These are phyloP conservation scores for Microctonus brassicae DNA, from an alignment of 2,888 invertebrate genomes.

Conservation along the genomic window DNA sequence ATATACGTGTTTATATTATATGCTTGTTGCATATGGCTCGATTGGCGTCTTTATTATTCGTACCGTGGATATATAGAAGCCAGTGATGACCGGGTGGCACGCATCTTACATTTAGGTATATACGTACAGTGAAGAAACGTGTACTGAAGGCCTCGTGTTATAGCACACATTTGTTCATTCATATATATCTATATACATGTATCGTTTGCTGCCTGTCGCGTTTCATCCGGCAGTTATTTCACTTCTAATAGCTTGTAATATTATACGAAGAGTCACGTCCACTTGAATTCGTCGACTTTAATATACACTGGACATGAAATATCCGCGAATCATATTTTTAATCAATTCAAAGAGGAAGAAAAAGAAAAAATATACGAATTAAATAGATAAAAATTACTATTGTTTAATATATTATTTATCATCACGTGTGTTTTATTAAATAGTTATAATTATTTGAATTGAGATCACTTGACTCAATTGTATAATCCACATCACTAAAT, in stretches of 20 bases:
- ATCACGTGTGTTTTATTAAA: not conserved
- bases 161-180: slow-evolving; percentile 33
- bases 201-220: slow-evolving; percentile 56
- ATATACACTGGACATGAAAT: slow-evolving; percentile 65
- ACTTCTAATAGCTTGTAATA: slow-evolving; percentile 68
- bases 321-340: slow-evolving; percentile 33
- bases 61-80: not conserved
- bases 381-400: slow-evolving; percentile 19
- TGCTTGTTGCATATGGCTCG: slow-evolving; percentile 11
- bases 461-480: slow-evolving; percentile 29
- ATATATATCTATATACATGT: not conserved
- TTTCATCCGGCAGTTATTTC: slow-evolving; percentile 66
- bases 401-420: not conserved
- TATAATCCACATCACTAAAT: slow-evolving; percentile 38
- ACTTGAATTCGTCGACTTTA: slow-evolving; percentile 66
- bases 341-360: not conserved
- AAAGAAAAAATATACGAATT: not conserved
- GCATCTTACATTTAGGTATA: slow-evolving; percentile 49
- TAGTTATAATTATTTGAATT: slow-evolving; percentile 20
- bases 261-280: slow-evolving; percentile 64
- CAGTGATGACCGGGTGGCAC: slow-evolving; percentile 60
- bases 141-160: slow-evolving; percentile 9
- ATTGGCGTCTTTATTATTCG: slow-evolving; percentile 10
- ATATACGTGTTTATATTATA: not conserved
- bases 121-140: slow-evolving; percentile 46